Base-by-base conservation (phyloP, 2,888 invertebrate genomes). In the Cremastinae sp. region DNA sequence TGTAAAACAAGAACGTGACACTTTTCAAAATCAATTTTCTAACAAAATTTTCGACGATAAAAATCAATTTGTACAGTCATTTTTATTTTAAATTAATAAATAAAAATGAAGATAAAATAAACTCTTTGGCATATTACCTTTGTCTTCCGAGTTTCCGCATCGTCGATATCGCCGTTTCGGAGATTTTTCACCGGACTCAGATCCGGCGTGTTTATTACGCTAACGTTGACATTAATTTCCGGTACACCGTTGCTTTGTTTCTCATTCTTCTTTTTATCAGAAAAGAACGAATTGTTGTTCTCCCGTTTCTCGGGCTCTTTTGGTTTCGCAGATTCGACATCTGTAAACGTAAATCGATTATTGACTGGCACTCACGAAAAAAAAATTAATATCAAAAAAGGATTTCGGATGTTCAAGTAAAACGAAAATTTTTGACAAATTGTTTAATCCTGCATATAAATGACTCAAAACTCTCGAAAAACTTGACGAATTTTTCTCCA, bases 181-280 rank as follows among this genome's bases (percentile, higher is more conserved):
- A 83, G n/a, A 14, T 83, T 83, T 69, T 90, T 90, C 51, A 84
- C 81, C 0, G 89, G 90, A 64, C 89, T 90, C 5, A 89, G 79
- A 55, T 89, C 88, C 28, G 87, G 86, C 0, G 88, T 84, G 22
- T 87, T 82, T 47, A 83, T 81, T 12, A 82, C 78, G 51, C 82
- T 82, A 14, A 82, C 78, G 53, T 84, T 83, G 43, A 78, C 77
- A 53, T 80, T 83, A 18, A 83, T 80, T 8, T 84, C 84, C 1
- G 80, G 51, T 8, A 80, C 69, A 12, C 84, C 84, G 49, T 87
- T 87, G 3, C 79, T 62, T 4, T 74, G 80, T 70, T 84, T 87
- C 28, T 86, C 85, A 3, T 80, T 58, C 0, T 81, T 80, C 70
- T 79, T 83, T 8, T 81, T 78, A 20, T 81, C 82, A 0, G 80